A percentile compares a stretch with the other conserved stretches of the same genome.
Conservation (phyloP, 1,140 invertebrate species). For the Ostrea denselamellosa region DNA sequence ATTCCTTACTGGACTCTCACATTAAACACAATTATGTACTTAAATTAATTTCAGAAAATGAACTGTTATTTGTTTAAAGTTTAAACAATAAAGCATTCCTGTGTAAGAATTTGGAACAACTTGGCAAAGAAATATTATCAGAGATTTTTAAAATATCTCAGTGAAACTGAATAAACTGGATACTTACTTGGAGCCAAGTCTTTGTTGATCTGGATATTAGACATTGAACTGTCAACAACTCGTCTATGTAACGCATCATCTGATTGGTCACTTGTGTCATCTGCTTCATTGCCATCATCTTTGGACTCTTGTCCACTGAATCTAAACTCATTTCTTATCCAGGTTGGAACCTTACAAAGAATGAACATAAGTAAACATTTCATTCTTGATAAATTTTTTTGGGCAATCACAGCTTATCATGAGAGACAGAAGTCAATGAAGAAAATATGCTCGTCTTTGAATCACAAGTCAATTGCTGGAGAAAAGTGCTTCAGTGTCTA, state of each 20-base stretch:
- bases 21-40: no score
- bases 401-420: neutral
- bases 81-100: no score
- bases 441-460: neutral
- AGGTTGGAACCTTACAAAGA: slow-evolving; percentile 67
- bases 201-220: slow-evolving; percentile 75
- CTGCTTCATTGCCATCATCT: slow-evolving; percentile 75
- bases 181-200: slow-evolving; percentile 55
- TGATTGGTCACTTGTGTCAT: slow-evolving; percentile 74
- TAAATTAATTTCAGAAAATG: no score
- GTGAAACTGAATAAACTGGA: neutral
- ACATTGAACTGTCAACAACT: slow-evolving; percentile 71
- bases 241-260: slow-evolving; percentile 62
- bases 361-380: neutral
- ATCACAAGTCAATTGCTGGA: neutral
- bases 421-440: neutral
- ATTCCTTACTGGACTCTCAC: no score
- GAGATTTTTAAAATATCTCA: neutral
- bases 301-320: slow-evolving; percentile 68
- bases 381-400: neutral
- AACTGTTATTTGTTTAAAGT: no score
- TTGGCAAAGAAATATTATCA: no score
- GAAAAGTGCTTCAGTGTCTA: neutral
- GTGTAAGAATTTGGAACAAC: no score
- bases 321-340: slow-evolving; percentile 78